Evolutionary conservation across 2,113 vertebrate species (phyloP), one percentile per base, ranked within the genome.

Genomic region (Dipodomys ordii): DNA sequence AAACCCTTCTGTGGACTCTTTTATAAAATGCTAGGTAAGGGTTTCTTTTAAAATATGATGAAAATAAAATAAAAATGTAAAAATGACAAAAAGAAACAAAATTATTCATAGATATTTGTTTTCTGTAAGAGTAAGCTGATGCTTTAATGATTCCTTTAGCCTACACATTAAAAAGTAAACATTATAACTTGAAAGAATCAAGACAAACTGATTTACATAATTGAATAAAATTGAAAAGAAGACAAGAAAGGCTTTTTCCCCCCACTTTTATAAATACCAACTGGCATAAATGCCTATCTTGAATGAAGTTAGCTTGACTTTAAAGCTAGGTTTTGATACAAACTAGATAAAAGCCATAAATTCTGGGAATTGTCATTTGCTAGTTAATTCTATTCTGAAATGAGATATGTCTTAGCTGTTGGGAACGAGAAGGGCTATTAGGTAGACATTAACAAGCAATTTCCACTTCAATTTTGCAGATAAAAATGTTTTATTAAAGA

Each of bases 401-500:
- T 93, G 93, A 89, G 89, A 81, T 93, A 95, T 94, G 84, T 88
- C 83, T 94, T 87, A 92, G 89, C 94, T 91, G 69, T 96, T 92
- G 87, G 71, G 73, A 82, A 93, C 94, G 91, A 96, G 96, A 87
- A 9, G 79, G 87, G 69, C 83, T 92, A 92, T 97, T 97, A 96
- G 87, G 76, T 94, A 81, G 87, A 81, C 81, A 94, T 96, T 96
- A 96, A 83, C 95, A 94, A 94, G 94, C 93, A 95, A 94, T 97
- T 96, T 95, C 89, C 88, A 84, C 25, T 80, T 94, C 92, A 95
- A 65, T 90, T 96, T 95, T 95, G 32, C 65, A 96, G 97, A 96
- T 94, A 92, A 96, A 96, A 96, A 95, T 96, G 91, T 97, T 94
- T 96, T 95, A 95, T 97, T 96, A 94, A 97, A 92, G 83, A 91